A percentile compares a stretch with the other conserved stretches of the same genome.
Conservation (phyloP, 2,888 invertebrate species). For the Cremastinae sp. region DNA sequence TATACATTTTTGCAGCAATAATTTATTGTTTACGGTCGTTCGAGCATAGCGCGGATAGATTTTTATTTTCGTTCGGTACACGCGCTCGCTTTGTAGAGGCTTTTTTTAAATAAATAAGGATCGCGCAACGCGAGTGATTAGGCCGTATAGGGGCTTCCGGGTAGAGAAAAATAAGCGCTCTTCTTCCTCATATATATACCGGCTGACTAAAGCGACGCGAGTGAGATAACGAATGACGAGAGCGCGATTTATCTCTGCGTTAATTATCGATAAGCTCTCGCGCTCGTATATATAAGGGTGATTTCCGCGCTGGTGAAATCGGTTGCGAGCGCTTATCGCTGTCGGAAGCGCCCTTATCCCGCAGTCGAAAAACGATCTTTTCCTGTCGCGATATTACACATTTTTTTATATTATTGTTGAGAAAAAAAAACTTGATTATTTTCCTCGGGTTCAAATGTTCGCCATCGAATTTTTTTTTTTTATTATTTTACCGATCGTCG, state of each 20-base stretch:
- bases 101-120: slow-evolving; percentile 21
- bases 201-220: slow-evolving; percentile 39
- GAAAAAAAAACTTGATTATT: no score
- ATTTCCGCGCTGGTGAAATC: slow-evolving; percentile 57
- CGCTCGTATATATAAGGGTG: slow-evolving; percentile 61
- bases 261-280: slow-evolving; percentile 70
- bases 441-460: neutral
- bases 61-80: no score
- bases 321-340: slow-evolving; percentile 42
- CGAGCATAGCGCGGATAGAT: no score
- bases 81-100: no score
- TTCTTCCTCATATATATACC: slow-evolving; percentile 14
- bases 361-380: slow-evolving; percentile 28
- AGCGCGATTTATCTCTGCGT: slow-evolving; percentile 59
- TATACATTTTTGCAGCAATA: no score
- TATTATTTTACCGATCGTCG: no score
- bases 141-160: slow-evolving; percentile 58
- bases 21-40: no score
- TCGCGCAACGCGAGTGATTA: slow-evolving; percentile 30
- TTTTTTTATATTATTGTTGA: neutral
- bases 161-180: neutral
- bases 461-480: neutral
- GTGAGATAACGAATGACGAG: slow-evolving; percentile 53
- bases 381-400: neutral
- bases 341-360: slow-evolving; percentile 61